phyloP scores from a whole-genome alignment of 2,888 invertebrate species.

The Biston betularia region DNA sequence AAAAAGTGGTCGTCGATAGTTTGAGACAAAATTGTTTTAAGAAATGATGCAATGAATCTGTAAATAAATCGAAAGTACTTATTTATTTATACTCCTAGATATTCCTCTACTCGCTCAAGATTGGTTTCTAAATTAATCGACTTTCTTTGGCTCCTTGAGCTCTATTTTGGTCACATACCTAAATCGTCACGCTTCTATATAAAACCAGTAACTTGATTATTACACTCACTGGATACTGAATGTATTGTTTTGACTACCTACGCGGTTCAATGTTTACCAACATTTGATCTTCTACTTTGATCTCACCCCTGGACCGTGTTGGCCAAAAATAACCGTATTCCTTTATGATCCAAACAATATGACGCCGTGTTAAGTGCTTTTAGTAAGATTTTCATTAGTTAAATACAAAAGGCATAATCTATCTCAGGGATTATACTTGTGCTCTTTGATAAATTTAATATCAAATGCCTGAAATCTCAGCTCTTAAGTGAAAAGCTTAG shows the following conservation, averaged over 20 bases:
- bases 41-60: slow-evolving; percentile 35
- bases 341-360: slow-evolving; percentile 7
- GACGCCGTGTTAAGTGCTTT: neutral
- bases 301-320: slow-evolving; percentile 1
- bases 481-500: slow-evolving; percentile 8
- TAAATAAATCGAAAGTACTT: neutral
- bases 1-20: slow-evolving; percentile 36
- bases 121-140: neutral
- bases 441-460: slow-evolving; percentile 19
- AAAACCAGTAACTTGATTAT: neutral
- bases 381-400: slow-evolving; percentile 11
- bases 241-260: slow-evolving; percentile 20
- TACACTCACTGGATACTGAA: neutral
- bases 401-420: slow-evolving; percentile 16
- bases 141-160: neutral
- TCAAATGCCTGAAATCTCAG: slow-evolving; percentile 12
- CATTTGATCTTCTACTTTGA: slow-evolving; percentile 30
- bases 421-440: slow-evolving; percentile 10
- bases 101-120: neutral
- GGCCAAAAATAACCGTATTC: slow-evolving; percentile 6
- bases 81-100: no score
- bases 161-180: slow-evolving; percentile 1
- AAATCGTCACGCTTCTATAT: neutral
- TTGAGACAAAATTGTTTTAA: neutral
- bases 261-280: slow-evolving; percentile 9